A percentile compares a stretch with the other conserved stretches of the same genome.
Conservation (phyloP, 1,140 invertebrate species). For the Neuroterus valhalla region DNA sequence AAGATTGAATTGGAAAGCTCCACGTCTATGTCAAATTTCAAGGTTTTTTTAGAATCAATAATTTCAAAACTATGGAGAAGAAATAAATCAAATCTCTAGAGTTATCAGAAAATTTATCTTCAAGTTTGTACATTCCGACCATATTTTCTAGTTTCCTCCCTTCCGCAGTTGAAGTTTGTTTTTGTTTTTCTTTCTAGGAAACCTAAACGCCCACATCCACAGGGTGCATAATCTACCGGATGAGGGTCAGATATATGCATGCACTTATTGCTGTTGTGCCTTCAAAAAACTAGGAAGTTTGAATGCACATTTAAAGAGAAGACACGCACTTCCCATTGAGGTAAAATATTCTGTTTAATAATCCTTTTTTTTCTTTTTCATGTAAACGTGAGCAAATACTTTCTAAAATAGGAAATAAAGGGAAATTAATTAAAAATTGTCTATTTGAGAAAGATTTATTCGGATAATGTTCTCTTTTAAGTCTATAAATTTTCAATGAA, state of each 20-base stretch:
- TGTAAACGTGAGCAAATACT: too few relatives aligned
- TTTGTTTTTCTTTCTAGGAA: constrained; percentile 71
- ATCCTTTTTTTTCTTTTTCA: background rate
- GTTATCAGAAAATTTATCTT: background rate
- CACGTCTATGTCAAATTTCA: too few relatives aligned
- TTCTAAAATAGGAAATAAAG: too few relatives aligned
- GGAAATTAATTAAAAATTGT: too few relatives aligned
- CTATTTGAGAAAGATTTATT: too few relatives aligned
- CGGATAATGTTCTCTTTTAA: too few relatives aligned
- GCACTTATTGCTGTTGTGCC: constrained; percentile 82
- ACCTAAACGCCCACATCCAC: constrained; percentile 81
- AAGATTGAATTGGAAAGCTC: too few relatives aligned
- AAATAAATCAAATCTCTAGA: too few relatives aligned
- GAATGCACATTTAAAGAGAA: constrained; percentile 82
- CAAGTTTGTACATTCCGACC: constrained; percentile 11
- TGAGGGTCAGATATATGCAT: constrained; percentile 77
- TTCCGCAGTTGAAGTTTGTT: constrained; percentile 28
- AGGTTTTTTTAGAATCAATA: too few relatives aligned
- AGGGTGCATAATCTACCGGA: constrained; percentile 80
- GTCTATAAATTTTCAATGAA: too few relatives aligned
- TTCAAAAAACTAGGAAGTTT: constrained; percentile 83
- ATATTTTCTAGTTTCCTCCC: background rate
- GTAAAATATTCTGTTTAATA: constrained; percentile 5
- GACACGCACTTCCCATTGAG: constrained; percentile 64
- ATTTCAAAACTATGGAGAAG: too few relatives aligned